Conservation (phyloP, 2,888 invertebrate genomes). For the Meganola albula region DNA sequence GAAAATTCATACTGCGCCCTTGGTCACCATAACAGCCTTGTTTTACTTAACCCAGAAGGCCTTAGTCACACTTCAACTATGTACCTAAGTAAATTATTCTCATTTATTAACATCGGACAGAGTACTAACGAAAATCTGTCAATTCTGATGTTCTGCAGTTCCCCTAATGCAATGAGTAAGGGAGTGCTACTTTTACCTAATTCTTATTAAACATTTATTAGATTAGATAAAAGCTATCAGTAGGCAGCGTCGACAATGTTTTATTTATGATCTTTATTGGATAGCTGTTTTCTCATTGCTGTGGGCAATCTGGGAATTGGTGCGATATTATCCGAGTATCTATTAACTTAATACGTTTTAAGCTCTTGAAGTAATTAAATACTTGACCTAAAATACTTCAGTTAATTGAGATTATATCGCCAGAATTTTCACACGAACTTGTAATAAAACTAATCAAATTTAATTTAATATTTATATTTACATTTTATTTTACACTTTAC, state of each 20-base stretch:
- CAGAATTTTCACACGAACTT: background rate
- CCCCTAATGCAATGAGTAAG: conserved; percentile 59
- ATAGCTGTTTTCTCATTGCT: conserved; percentile 55
- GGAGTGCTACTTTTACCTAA: conserved; percentile 67
- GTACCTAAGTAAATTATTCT: too few species aligned
- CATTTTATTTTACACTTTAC: too few species aligned
- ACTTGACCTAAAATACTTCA: background rate
- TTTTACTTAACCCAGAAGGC: too few species aligned
- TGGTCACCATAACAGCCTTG: too few species aligned
- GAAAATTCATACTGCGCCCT: too few species aligned
- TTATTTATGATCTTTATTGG: conserved; percentile 70
- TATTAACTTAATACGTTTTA: background rate
- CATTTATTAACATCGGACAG: background rate
- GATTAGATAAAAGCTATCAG: conserved; percentile 70
- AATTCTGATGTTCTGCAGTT: conserved; percentile 64
- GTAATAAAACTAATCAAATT: too few species aligned
- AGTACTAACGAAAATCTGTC: conserved; percentile 25
- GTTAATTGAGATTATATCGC: background rate
- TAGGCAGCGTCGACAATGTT: conserved; percentile 59
- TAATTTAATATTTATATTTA: too few species aligned
- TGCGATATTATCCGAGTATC: conserved; percentile 22
- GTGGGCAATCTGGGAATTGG: conserved; percentile 37
- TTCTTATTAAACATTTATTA: conserved; percentile 77
- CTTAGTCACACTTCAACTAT: too few species aligned
- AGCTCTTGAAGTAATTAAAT: background rate